Base-by-base conservation (phyloP, 2,888 invertebrate genomes). In the Hetaerina titia region DNA sequence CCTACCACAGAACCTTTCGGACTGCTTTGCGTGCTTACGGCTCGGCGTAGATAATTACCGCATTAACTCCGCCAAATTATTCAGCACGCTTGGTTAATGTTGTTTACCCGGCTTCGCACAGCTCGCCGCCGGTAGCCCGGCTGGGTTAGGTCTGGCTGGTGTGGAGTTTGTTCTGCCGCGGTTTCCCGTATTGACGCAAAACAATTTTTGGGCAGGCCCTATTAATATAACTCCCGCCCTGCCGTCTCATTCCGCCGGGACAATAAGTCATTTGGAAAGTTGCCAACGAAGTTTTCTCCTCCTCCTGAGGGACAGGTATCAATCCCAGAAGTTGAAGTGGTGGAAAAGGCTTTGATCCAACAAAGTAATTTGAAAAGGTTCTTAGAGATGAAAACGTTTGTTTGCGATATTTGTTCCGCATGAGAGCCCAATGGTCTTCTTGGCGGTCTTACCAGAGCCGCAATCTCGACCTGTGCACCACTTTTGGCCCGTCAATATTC, bases 201-300 rank as follows among this genome's bases (percentile, higher is more conserved):
- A n/a, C 69, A 69, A 69, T 69, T 69, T 69, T 69, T 69, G 69
- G n/a, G n/a, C 11, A 60, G 60, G 6, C 60, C 22, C n/a, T 69
- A 69, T 69, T 69, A 69, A 69, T 69, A 69, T 69, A 69, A 19
- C 69, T 69, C 8, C 69, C 22, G 45, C 45, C n/a, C n/a, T n/a
- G 22, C 69, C n/a, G 69, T 69, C 69, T 69, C 69, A 69, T 69
- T 69, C 69, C n/a, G 4, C n/a, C 22, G 22, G 69, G 69, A 69
- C n/a, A 69, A 69, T 69, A 69, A 69, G 69, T n/a, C 69, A 22
- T 69, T 69, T 69, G 69, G 69, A 69, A 69, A 69, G 69, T 69
- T 69, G 69, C 69, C 69, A 22, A 19, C 8, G 1, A 8, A 69
- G 69, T 69, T 69, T n/a, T 22, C n/a, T n/a, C 22, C 19, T n/a